Evolutionary conservation across 2,797 vertebrate species (phyloP), one percentile per base, ranked within the genome.

Genomic region (Delichon dasypus): DNA sequence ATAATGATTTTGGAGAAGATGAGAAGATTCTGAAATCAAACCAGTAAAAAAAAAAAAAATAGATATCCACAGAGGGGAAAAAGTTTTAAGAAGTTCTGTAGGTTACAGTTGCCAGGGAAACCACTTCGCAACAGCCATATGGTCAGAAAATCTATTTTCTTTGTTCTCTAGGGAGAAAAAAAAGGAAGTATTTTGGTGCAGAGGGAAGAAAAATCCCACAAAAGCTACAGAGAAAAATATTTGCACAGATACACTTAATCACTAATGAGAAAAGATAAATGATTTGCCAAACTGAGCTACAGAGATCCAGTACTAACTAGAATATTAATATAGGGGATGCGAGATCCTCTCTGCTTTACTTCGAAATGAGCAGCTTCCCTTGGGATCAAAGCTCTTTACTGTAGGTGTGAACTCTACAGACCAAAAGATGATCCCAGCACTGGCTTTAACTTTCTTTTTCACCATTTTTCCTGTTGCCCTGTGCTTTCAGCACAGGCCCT

Each of bases 71-170:
- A 87, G 62, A 93, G 51, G 51, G 48, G 19, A 65, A 84, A 88
- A 96, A 90, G 75, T 92, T 93, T 86, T 72, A 88, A 92, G 86
- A 88, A 88, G 88, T 90, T 90, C 71, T 65, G 83, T 76, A 88
- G 90, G 70, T 83, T 89, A 85, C 82, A 88, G 94, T 97, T 97
- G 70, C 93, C 90, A 92, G 30, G 90, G 96, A 96, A 97, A 97
- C 79, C 62, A 94, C 64, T 94, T 68, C 42, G 74, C 90, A 91
- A 85, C 48, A 94, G 71, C 88, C 87, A 74, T 94, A 83, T 94
- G 72, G 82, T 88, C 77, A 82, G 73, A 68, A 92, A 79, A 60
- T 40, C 92, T 64, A 79, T 93, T 62, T 92, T 73, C 61, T 79
- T 95, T 86, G 84, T 76, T 94, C 77, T 81, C 90, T 44, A 21